Conservation (phyloP, 2,113 vertebrate genomes). For the Spheniscus mendiculus region DNA sequence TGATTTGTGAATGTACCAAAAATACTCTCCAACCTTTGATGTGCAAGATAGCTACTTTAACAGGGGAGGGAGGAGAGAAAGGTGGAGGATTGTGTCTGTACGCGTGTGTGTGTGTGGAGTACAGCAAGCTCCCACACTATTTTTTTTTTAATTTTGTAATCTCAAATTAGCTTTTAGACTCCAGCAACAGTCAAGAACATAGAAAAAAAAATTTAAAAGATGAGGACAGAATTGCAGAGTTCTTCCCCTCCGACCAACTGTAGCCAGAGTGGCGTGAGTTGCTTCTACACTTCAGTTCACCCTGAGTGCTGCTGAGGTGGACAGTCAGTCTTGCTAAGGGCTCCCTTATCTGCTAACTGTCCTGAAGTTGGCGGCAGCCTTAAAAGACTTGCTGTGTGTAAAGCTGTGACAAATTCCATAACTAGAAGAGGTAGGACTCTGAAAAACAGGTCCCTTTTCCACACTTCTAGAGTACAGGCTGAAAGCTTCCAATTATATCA, state of each 20-base stretch:
- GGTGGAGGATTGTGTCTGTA: background rate
- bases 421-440: background rate
- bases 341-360: background rate
- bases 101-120: fast-evolving
- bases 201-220: background rate
- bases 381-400: background rate
- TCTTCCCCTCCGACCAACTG: background rate
- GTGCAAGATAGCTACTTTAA: background rate
- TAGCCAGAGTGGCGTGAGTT: background rate
- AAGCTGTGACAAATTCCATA: background rate
- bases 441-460: background rate
- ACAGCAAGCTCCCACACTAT: background rate
- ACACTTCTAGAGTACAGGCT: background rate
- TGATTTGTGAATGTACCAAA: slow-evolving; percentile 19
- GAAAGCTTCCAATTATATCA: background rate
- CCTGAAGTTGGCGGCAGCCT: background rate
- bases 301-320: background rate
- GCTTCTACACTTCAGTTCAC: background rate
- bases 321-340: background rate
- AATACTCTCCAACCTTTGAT: background rate
- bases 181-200: background rate
- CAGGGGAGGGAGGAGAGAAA: background rate
- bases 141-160: background rate
- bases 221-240: background rate
- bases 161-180: background rate